A percentile compares a stretch with the other conserved stretches of the same genome.
phyloP scores from a whole-genome alignment of 2,797 vertebrate genomes.

The Pseudochromis fuscus region DNA sequence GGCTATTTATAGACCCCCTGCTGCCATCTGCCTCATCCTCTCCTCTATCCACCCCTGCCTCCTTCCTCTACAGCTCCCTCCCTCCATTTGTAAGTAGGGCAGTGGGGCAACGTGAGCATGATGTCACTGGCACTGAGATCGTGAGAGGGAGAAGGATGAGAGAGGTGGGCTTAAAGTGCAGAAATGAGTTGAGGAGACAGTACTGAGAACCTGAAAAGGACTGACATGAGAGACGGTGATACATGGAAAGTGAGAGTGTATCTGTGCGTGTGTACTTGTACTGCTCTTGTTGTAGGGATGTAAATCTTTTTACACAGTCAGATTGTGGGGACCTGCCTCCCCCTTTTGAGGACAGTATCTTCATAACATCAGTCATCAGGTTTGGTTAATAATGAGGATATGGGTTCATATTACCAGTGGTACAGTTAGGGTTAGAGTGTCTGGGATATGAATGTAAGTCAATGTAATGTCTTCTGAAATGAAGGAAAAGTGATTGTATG shows the following conservation, averaged over 20 bases:
- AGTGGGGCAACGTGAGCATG: slow-evolving; percentile 83
- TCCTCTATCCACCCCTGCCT: slow-evolving; percentile 73
- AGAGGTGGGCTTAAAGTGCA: slow-evolving; percentile 52
- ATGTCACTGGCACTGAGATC: slow-evolving; percentile 78
- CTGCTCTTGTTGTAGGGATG: neutral
- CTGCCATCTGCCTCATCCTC: slow-evolving; percentile 81
- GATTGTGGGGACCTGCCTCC: neutral
- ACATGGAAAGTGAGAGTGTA: slow-evolving; percentile 18
- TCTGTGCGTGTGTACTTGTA: neutral
- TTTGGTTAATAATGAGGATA: neutral
- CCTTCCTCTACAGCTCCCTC: slow-evolving; percentile 72
- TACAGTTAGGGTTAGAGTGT: neutral
- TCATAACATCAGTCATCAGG: neutral
- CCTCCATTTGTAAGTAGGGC: slow-evolving; percentile 84
- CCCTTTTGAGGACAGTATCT: neutral
- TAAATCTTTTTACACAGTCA: neutral
- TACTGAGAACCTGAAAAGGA: slow-evolving; percentile 51
- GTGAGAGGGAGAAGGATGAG: slow-evolving; percentile 68
- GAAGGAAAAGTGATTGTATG: neutral
- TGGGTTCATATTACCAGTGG: neutral
- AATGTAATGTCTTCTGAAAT: neutral
- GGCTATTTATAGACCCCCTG: slow-evolving; percentile 83
- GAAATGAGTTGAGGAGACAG: slow-evolving; percentile 41
- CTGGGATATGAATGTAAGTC: slow-evolving; percentile 5
- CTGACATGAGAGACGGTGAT: slow-evolving; percentile 30